These are phyloP conservation scores for Nothobranchius furzeri DNA, from an alignment of 2,113 vertebrate genomes.

Conservation along the genomic window DNA sequence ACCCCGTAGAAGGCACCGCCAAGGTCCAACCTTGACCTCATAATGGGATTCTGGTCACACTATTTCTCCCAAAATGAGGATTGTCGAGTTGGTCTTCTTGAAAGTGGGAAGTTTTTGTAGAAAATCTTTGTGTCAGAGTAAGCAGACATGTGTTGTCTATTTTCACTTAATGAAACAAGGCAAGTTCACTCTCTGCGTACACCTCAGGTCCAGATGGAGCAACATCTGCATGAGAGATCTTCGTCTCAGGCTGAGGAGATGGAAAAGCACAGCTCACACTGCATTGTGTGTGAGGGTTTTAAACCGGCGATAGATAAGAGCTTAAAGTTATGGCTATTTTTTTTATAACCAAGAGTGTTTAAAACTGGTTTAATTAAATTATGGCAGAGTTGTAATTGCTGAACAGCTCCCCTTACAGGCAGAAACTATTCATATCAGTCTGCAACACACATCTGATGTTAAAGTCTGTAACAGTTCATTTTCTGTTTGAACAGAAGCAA, in stretches of 20 bases:
- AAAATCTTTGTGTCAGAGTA: constrained; percentile 40
- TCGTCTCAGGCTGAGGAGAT: constrained; percentile 29
- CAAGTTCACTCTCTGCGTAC: constrained; percentile 18
- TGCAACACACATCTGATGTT: constrained; percentile 20
- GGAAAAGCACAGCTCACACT: neutral
- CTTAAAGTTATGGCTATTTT: neutral
- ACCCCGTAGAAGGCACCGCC: too few relatives aligned
- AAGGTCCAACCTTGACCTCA: too few relatives aligned
- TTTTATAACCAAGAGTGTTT: neutral
- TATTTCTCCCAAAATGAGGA: constrained; percentile 25
- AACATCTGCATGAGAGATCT: constrained; percentile 14
- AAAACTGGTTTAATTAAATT: neutral
- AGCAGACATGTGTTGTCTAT: constrained; percentile 22
- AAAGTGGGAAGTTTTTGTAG: constrained; percentile 2
- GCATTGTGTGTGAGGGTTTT: neutral
- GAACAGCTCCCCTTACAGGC: constrained; percentile 42
- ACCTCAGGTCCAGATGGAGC: constrained; percentile 49
- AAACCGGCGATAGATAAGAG: neutral
- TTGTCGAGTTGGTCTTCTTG: constrained; percentile 1
- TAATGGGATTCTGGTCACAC: constrained; percentile 11
- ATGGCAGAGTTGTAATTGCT: constrained; percentile 10
- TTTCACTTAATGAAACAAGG: constrained; percentile 24
- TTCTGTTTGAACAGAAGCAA: constrained; percentile 34
- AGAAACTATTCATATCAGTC: constrained; percentile 8
- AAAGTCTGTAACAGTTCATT: constrained; percentile 35